A percentile compares a stretch with the other conserved stretches of the same genome.
phyloP scores from a whole-genome alignment of 2,113 vertebrate genomes.

The Epinephelus lanceolatus region DNA sequence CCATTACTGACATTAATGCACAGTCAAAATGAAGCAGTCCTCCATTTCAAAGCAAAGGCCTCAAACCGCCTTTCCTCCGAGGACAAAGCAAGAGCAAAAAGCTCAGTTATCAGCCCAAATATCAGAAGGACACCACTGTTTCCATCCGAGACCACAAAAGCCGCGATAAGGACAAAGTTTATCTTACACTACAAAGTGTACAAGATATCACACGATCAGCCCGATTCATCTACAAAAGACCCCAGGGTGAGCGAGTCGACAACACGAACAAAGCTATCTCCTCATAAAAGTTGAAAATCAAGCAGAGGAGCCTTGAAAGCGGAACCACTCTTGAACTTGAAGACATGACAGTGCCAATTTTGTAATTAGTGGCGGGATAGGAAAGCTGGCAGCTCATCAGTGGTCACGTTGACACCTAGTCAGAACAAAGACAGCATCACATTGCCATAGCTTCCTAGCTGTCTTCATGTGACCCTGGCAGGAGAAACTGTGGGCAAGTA shows the following conservation, averaged over 20 bases:
- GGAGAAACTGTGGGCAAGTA: not conserved
- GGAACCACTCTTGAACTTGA: conserved; percentile 24
- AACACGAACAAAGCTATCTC: conserved; percentile 30
- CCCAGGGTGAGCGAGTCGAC: not conserved
- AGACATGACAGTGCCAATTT: not conserved
- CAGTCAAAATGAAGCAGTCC: not conserved
- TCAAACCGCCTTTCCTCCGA: not conserved
- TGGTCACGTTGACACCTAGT: not conserved
- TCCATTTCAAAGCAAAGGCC: conserved; percentile 29
- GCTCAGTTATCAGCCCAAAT: not conserved
- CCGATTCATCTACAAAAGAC: conserved; percentile 30
- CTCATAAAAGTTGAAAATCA: conserved; percentile 20
- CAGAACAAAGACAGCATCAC: not conserved
- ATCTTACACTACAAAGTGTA: conserved; percentile 8
- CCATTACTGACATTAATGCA: not conserved
- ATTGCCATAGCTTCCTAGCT: not conserved
- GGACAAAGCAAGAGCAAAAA: not conserved
- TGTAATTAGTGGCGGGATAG: conserved; percentile 6
- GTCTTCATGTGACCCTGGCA: conserved; percentile 8
- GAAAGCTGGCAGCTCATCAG: conserved; percentile 27
- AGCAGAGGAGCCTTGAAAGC: conserved; percentile 25
- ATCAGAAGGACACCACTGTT: conserved; percentile 21
- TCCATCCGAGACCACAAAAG: conserved; percentile 16
- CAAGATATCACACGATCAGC: not conserved
- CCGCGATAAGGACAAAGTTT: conserved; percentile 14